Percentiles rank a stretch among this genome's conserved stretches.
Conservation (phyloP, 2,797 vertebrate species). For the Acomys russatus region DNA sequence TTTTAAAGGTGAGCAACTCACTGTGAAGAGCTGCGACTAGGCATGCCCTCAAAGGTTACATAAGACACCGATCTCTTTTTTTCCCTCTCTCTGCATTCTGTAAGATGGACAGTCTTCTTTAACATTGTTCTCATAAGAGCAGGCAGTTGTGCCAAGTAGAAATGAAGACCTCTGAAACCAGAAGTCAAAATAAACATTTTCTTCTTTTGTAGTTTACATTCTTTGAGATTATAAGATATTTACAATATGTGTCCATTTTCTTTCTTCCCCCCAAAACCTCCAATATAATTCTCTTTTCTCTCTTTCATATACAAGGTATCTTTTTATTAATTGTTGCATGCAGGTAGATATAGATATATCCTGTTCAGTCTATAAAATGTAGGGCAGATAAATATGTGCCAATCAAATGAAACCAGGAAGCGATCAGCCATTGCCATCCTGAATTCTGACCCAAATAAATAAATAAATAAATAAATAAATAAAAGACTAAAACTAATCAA, state of each 20-base stretch:
- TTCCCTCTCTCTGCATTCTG: neutral
- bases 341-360: neutral
- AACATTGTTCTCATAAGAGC: no score
- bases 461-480: no score
- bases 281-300: neutral
- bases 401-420: neutral
- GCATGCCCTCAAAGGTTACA: neutral
- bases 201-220: neutral
- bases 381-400: neutral
- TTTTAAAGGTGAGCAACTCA: neutral
- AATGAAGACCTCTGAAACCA: neutral
- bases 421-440: neutral
- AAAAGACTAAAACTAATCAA: neutral
- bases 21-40: neutral
- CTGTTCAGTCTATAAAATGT: neutral
- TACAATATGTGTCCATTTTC: neutral
- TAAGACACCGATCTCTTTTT: neutral
- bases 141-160: no score
- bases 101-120: neutral
- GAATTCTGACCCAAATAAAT: neutral
- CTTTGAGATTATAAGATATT: neutral
- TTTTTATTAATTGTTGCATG: neutral
- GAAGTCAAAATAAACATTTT: neutral
- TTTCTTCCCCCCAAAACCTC: neutral
- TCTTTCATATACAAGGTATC: neutral